Evolutionary conservation across 1,140 invertebrate genomes (phyloP), one percentile per base, ranked within the genome.

Genomic region (Pseudoatta argentina): DNA sequence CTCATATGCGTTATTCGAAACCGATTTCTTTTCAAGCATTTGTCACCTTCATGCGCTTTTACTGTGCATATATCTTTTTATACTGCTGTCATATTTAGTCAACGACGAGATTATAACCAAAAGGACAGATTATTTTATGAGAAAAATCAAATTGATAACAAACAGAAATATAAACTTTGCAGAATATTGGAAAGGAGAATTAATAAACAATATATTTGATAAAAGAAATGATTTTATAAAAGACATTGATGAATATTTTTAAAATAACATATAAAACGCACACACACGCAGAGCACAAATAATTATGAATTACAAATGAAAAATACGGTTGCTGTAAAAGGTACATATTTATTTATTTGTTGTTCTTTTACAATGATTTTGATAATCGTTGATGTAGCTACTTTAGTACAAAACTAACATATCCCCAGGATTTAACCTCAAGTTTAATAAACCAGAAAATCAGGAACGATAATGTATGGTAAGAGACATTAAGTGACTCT

Each of bases 381-480:
- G 18, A 82, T 59, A 72, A 81, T 2, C 21, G 12, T 57, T 59
- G 10, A 66, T 18, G 21, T 12, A 57, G 48, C 16, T 81, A 21
- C 30, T 57, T 44, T 27, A 24, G 12, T 12, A 39, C 24, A 34
- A 72, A 27, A n/a, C 48, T 48, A 72, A 82, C 59, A 44, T 24
- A 53, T 72, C 78, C 14, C 6, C 16, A 48, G 48, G 24, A 24
- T 14, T 48, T 48, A 14, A 14, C 1, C 12, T 14, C 48, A 59
- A 82, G 53, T 72, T 82, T 59, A 34, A 82, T 21, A 59, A 71
- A 71, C 21, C 53, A 72, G 67, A 48, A 59, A 81, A 30, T 16
- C 14, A 39, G 51, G 1, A 21, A 44, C 16, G 18, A 21, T 21
- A 51, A 69, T 27, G n/a, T 21, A 57, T 44, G 3, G 4, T 16